Evolutionary conservation across 2,888 invertebrate genomes (phyloP), one percentile per base, ranked within the genome.

Genomic region (Drosophila leonis): DNA sequence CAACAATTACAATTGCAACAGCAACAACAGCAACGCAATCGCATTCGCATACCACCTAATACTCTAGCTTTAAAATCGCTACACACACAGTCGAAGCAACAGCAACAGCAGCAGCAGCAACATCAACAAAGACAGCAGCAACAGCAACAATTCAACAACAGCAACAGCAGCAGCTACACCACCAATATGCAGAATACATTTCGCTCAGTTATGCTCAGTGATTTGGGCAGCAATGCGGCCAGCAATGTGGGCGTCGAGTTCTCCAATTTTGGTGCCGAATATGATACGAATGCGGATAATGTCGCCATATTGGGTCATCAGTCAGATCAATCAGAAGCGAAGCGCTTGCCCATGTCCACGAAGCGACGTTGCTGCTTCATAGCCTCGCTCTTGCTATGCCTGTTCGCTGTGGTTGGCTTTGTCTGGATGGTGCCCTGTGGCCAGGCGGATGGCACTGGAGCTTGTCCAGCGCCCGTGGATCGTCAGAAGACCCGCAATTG

Each of bases 401-500:
- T 96, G 71, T 93, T 95, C 67, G 96, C 96, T 9, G 95, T 96
- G 55, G 93, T 97, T 46, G 94, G 96, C 86, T 97, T 96, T 90
- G 93, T 96, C 8, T 97, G 96, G 95, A 94, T 95, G 7, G 95
- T 95, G 15, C 97, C 97, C 0, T 97, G 97, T 86, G 94, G 95
- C 5, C 69, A 83, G 44, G 20, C 74, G 4, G 84, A 88, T 33
- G 95, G 96, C 86, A 94, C 94, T 8, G 94, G 95, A 18, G 95
- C 95, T 59, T 97, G 97, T 80, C 94, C 95, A 13, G 94, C 93
- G 1, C 88, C 91, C 0, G 92, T 92, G 6, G 94, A 94, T 69
- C 94, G 94, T 89, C 92, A 95, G 27, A 95, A 94, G 89, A 95
- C 95, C 0, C 94, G 95, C 10, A 95, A 95, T 80, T 96, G 96